Base-by-base conservation (phyloP, 2,888 invertebrate genomes). In the Dimorphilus gyrociliatus region DNA sequence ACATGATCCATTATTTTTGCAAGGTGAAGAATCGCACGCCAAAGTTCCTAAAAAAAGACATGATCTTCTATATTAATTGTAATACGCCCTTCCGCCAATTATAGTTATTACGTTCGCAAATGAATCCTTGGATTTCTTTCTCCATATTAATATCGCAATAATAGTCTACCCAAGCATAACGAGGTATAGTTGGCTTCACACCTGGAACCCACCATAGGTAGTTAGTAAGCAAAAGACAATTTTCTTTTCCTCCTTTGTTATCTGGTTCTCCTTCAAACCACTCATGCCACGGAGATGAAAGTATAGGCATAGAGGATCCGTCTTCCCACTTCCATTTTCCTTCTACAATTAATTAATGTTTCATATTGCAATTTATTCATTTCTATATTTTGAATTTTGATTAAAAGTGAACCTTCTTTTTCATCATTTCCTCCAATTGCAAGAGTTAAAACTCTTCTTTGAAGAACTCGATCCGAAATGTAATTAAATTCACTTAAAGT, bases 41-140 rank as follows among this genome's bases (percentile, higher is more conserved):
- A 30, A 13, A 4, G 36, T 37, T 19, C 25, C 37, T 37, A 13
- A 10, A 8, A 30, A 23, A 2, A 12, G 15, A 8, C 8, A 21
- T 21, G n/a, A 21, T 8, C 8, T 10, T 21, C 8, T 21, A 21
- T 10, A 21, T 10, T 10, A 10, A 10, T 10, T 21, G n/a, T 7
- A 33, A 14, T 14, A 24, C 25, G 6, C 4, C 19, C 21, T 6
- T 12, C 6, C 7, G 8, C 6, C 7, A n/a, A 27, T 27, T 19
- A 27, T 8, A 7, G 18, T 8, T 12, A 7, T 24, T 25, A 39
- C 39, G 12, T 21, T 39, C 40, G 26, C 40, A 39, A 19, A 39
- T 33, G 30, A 32, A 40, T 8, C 40, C 40, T 26, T 40, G 40
- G 4, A 39, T 40, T 10, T 36, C 25, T 12, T 39, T 34, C 16